phyloP scores from a whole-genome alignment of 1,140 invertebrate species.

The Gonioctena quinquepunctata region DNA sequence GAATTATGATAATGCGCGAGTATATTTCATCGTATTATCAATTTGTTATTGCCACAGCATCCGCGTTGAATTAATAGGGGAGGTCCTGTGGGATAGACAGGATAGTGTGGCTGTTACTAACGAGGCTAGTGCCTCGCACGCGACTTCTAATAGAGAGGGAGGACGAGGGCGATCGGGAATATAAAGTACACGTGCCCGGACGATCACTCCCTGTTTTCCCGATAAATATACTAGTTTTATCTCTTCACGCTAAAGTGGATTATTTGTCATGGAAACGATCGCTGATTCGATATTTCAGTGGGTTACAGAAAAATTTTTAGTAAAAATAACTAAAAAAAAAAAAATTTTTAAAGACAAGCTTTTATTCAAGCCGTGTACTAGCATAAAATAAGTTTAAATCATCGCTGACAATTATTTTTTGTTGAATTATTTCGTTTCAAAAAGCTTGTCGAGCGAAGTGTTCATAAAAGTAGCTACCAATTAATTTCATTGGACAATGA shows the following conservation, averaged over 20 bases:
- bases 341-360: no score
- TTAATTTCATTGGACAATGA: no score
- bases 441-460: no score
- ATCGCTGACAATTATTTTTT: no score
- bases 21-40: conserved; percentile 20
- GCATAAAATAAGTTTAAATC: no score
- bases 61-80: conserved; percentile 18
- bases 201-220: background rate
- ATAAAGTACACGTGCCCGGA: background rate
- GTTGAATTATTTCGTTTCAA: no score
- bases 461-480: no score
- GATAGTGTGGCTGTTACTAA: conserved; percentile 7
- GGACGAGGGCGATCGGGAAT: background rate
- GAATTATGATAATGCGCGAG: conserved; percentile 11
- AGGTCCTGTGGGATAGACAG: conserved; percentile 2
- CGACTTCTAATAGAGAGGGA: conserved; percentile 4
- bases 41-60: conserved; percentile 18
- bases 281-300: no score
- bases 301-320: no score
- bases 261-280: background rate
- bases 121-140: background rate
- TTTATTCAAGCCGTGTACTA: no score
- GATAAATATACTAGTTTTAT: conserved; percentile 1
- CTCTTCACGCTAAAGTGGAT: conserved; percentile 12
- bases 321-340: no score